Evolutionary conservation across 2,113 vertebrate genomes (phyloP).

Genomic region (Lonchura striata): DNA sequence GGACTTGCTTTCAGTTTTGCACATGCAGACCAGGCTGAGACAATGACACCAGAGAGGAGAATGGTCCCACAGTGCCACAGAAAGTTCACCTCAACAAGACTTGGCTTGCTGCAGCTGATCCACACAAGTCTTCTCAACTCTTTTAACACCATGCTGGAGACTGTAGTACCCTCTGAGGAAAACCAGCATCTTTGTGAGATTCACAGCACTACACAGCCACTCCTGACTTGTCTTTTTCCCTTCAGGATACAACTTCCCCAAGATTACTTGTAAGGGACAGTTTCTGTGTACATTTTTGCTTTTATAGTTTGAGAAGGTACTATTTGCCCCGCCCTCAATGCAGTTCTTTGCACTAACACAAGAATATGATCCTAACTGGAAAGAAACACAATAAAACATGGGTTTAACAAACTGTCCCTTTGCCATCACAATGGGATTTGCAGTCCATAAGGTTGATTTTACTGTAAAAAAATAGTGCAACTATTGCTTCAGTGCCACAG

Average conservation of each 20-base stretch:
- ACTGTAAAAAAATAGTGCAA: neutral
- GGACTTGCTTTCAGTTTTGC: neutral
- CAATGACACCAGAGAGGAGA: neutral
- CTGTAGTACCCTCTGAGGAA: neutral
- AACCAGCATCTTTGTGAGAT: neutral
- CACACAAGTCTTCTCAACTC: neutral
- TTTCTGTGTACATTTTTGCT: neutral
- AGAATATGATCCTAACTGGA: neutral
- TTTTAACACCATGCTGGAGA: neutral
- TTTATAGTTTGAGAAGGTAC: neutral
- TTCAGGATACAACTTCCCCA: neutral
- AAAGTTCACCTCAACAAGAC: neutral
- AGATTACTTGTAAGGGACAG: neutral
- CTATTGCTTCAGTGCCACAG: neutral
- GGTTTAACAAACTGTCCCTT: neutral
- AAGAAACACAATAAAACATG: neutral
- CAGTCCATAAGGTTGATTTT: neutral
- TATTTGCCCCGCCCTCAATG: neutral
- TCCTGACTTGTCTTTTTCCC: neutral
- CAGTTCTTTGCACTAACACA: neutral
- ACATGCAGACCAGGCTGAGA: neutral
- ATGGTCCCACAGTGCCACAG: rapidly evolving
- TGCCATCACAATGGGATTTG: neutral
- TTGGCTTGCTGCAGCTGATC: neutral
- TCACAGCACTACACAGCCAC: neutral